Conservation (phyloP, 2,888 invertebrate genomes). For the Thumatha senex region DNA sequence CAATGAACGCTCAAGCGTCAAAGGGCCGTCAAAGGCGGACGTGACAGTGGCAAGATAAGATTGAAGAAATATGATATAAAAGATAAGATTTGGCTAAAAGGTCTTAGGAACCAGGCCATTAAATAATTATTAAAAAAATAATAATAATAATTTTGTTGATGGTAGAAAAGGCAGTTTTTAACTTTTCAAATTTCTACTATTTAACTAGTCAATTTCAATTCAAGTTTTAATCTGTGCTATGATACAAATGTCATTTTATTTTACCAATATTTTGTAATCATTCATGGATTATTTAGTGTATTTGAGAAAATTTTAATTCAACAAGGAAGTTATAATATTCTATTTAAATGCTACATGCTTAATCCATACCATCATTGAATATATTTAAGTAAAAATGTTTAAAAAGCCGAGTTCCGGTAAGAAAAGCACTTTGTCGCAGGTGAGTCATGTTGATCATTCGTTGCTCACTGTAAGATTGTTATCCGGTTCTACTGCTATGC, state of each 20-base stretch:
- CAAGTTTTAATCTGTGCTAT: no score
- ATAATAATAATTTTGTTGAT: no score
- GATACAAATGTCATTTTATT: background rate
- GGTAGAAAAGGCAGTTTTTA: no score
- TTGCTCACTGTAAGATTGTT: conserved; percentile 48
- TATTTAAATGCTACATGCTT: conserved; percentile 1
- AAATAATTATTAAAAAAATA: no score
- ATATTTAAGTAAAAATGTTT: conserved; percentile 50
- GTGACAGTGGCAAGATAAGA: no score
- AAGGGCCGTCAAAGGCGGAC: no score
- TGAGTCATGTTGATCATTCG: conserved; percentile 69
- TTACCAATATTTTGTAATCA: conserved; percentile 11
- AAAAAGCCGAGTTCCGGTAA: conserved; percentile 63
- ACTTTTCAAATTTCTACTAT: no score
- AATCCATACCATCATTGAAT: conserved; percentile 12
- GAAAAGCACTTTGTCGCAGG: conserved; percentile 73
- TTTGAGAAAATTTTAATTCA: background rate
- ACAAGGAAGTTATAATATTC: conserved; percentile 4
- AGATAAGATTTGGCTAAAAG: no score
- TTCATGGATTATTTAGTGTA: conserved; percentile 5
- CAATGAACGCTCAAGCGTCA: no score
- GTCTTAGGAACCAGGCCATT: no score
- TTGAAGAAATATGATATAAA: no score
- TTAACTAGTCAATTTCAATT: no score
- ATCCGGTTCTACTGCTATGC: conserved; percentile 26